A percentile compares a stretch with the other conserved stretches of the same genome.
These are phyloP conservation scores for Takifugu flavidus DNA, from an alignment of 2,113 vertebrate genomes.

Conservation along the genomic window DNA sequence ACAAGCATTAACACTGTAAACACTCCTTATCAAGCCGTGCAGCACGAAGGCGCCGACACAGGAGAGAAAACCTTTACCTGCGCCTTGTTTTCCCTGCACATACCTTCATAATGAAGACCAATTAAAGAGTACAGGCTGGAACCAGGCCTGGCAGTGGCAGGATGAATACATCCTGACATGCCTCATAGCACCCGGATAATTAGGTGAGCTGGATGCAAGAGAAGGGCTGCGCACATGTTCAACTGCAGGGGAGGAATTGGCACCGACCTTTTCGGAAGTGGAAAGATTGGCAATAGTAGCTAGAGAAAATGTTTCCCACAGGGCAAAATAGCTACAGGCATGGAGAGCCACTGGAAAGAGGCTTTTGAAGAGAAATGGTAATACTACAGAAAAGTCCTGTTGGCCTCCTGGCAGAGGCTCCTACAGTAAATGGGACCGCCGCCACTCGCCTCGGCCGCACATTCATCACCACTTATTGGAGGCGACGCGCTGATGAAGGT, in stretches of 20 bases:
- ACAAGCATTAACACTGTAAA: slow-evolving; percentile 40
- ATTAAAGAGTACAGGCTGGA: slow-evolving; percentile 64
- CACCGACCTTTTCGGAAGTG: slow-evolving; percentile 54
- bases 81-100: slow-evolving; percentile 30
- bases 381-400: slow-evolving; percentile 34
- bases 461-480: no score
- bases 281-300: slow-evolving; percentile 62
- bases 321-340: slow-evolving; percentile 63
- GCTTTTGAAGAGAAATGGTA: slow-evolving; percentile 43
- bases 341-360: slow-evolving; percentile 39
- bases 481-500: no score
- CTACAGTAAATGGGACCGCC: slow-evolving; percentile 38
- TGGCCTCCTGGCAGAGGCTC: slow-evolving; percentile 41
- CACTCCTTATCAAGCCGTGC: slow-evolving; percentile 33
- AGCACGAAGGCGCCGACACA: slow-evolving; percentile 15
- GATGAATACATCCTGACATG: slow-evolving; percentile 64
- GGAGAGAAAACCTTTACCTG: slow-evolving; percentile 30
- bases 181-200: slow-evolving; percentile 72
- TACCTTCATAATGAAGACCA: slow-evolving; percentile 72
- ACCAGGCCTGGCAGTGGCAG: slow-evolving; percentile 41
- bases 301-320: slow-evolving; percentile 58
- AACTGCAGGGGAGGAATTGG: slow-evolving; percentile 55
- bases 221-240: slow-evolving; percentile 42
- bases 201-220: slow-evolving; percentile 62
- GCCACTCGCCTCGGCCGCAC: slow-evolving; percentile 23